Evolutionary conservation across 2,797 vertebrate genomes (phyloP), one percentile per base, ranked within the genome.

Genomic region (Manis javanica): DNA sequence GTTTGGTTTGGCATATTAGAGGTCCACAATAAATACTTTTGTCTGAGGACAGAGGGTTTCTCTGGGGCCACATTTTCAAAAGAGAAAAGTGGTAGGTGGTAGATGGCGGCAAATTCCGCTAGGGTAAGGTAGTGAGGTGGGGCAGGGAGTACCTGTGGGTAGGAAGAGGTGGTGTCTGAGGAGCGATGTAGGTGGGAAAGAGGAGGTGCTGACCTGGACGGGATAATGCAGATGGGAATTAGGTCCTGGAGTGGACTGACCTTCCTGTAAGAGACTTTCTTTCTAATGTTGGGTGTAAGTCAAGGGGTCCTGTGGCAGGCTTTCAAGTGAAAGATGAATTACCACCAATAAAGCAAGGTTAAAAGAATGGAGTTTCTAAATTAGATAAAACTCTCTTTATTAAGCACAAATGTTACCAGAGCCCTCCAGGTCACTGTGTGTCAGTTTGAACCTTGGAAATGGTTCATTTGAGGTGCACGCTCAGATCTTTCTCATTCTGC

Each of bases 341-440:
- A 68, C 55, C 63, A 24, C 34, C 97, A 86, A 53, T 42, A 46
- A 0, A 0, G 63, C 63, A 57, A 34, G 34, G 26, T 91, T 92
- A 63, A 34, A 16, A 57, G 87, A 95, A 42, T 6, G 13, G 24
- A 55, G 84, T 91, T 46, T 92, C 96, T 0, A 0, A 97, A 95
- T 96, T 88, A 90, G 68, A 42, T 7, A 0, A 97, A 96, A 94
- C 12, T 90, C 77, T 61, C 85, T 96, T 94, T 89, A 94, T 88
- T 91, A 85, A 96, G 91, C 90, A 78, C 91, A 97, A 94, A 94
- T 61, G 61, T 87, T 93, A 79, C 51, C 0, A 2, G 79, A 93
- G 87, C 64, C 63, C 78, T 82, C 37, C n/a, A 24, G 93, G 69
- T 97, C 92, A 91, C 79, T 0, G 1, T 1, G 1, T 86, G 93